Percentiles rank a stretch among this genome's conserved stretches.
phyloP scores from a whole-genome alignment of 2,113 vertebrate genomes.

The Corythornis vintsioides region DNA sequence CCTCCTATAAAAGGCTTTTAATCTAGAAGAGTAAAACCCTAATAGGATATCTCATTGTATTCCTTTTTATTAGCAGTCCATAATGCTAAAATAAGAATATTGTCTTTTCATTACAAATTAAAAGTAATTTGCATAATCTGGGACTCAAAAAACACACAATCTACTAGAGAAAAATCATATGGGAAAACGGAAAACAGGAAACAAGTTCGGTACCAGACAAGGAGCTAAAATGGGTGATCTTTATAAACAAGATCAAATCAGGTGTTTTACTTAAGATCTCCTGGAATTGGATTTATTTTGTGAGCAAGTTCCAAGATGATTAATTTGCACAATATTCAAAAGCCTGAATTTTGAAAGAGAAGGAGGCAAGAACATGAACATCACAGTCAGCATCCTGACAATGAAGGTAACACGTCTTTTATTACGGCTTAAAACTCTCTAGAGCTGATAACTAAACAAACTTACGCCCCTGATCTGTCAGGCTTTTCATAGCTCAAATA shows the following conservation, averaged over 20 bases:
- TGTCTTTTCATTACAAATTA: not conserved
- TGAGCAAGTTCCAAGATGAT: not conserved
- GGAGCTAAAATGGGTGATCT: not conserved
- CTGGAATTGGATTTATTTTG: not conserved
- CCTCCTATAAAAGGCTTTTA: not conserved
- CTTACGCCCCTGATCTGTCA: not conserved
- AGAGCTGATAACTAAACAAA: not conserved
- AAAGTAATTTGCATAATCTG: constrained; percentile 4
- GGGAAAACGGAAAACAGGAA: not conserved
- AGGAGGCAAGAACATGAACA: not conserved
- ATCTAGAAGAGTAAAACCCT: not conserved
- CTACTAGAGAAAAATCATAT: not conserved
- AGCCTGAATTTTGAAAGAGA: not conserved
- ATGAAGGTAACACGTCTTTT: not conserved
- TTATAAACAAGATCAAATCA: not conserved
- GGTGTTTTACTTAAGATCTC: not conserved
- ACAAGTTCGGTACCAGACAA: not conserved
- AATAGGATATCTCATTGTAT: not conserved
- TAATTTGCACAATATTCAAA: not conserved
- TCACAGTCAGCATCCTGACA: not conserved
- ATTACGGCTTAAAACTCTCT: not conserved
- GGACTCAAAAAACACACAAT: not conserved
- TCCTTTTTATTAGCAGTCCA: not conserved
- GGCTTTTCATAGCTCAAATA: not conserved
- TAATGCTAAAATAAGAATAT: not conserved